phyloP scores from a whole-genome alignment of 2,888 invertebrate species.

The Netelia fuscicornis region DNA sequence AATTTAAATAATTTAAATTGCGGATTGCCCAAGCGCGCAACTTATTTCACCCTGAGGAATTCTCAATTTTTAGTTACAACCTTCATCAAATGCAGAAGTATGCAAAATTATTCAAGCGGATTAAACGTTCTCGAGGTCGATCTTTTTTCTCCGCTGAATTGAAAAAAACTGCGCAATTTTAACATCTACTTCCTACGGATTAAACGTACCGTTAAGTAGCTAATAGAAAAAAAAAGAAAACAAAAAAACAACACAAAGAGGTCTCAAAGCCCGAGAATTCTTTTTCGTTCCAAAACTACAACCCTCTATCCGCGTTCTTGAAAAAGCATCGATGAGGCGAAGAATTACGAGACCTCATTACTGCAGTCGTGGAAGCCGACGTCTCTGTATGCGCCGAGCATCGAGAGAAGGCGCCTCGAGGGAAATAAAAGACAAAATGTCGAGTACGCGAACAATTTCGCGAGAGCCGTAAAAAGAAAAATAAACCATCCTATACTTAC shows the following conservation, averaged over 20 bases:
- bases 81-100: neutral
- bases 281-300: neutral
- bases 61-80: neutral
- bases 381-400: conserved; percentile 1
- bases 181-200: neutral
- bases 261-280: neutral
- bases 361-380: neutral
- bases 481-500: conserved; percentile 9
- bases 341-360: conserved; percentile 44
- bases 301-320: neutral
- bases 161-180: neutral
- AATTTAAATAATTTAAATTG: too few species aligned
- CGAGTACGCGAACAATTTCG: conserved; percentile 37
- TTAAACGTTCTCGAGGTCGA: neutral
- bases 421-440: conserved; percentile 30
- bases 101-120: neutral
- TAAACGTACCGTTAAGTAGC: too few species aligned
- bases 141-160: neutral
- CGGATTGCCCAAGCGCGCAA: neutral
- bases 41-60: neutral
- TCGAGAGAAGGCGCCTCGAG: conserved; percentile 14
- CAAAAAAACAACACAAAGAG: neutral
- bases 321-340: conserved; percentile 14
- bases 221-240: neutral
- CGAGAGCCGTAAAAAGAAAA: conserved; percentile 13